Percentiles rank a stretch among this genome's conserved stretches.
Evolutionary conservation across 1,140 invertebrate species (phyloP).

Genomic region (Leptonema lineaticorne): DNA sequence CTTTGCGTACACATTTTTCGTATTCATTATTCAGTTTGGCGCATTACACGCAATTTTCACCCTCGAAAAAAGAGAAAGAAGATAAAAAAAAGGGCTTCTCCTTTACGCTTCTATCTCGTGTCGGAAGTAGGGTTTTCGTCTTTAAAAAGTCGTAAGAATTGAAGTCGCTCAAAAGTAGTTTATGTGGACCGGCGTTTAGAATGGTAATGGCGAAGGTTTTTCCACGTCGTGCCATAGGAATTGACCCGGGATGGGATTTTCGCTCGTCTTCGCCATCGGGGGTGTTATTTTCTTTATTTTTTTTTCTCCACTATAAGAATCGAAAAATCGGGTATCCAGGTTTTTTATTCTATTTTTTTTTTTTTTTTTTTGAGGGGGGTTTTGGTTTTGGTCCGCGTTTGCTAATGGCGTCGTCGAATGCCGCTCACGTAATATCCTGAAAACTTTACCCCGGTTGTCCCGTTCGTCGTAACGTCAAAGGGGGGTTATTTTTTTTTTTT

Average conservation of each 20-base stretch:
- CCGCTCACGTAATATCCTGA: background rate
- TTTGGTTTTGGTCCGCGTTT: background rate
- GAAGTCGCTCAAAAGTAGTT: conserved; percentile 1
- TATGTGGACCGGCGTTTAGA: background rate
- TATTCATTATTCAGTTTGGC: background rate
- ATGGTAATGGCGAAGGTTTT: background rate
- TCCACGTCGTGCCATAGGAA: background rate
- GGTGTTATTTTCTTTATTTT: background rate
- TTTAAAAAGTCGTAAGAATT: background rate
- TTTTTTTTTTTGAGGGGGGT: background rate
- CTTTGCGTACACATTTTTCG: background rate
- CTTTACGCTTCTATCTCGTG: background rate
- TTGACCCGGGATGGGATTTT: background rate
- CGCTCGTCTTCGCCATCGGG: too few species aligned
- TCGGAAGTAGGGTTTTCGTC: too few species aligned
- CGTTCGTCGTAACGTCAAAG: too few species aligned
- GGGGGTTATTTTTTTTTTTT: too few species aligned
- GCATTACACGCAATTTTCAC: background rate
- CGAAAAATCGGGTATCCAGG: too few species aligned
- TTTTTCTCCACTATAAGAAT: background rate
- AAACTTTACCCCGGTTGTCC: background rate
- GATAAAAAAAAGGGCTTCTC: background rate
- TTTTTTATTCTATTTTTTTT: too few species aligned
- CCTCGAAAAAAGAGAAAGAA: too few species aligned
- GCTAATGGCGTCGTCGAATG: background rate